Conservation (phyloP, 2,888 invertebrate genomes). For the Ormyrus nitidulus region DNA sequence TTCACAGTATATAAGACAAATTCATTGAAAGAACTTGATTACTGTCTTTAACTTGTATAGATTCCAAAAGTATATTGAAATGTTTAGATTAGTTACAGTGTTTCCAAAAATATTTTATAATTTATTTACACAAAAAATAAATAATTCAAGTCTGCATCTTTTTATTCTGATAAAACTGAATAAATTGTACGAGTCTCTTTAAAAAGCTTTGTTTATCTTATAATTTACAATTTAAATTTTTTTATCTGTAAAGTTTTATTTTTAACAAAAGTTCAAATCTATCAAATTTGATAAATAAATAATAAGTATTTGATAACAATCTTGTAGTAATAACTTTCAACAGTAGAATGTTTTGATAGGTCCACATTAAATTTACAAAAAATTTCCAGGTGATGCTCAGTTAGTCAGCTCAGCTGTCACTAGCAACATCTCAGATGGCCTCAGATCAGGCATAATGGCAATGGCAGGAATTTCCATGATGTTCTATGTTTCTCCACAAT, state of each 20-base stretch:
- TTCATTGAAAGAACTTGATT: no score
- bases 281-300: no score
- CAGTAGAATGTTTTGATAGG: background rate
- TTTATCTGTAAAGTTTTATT: background rate
- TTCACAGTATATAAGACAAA: no score
- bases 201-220: background rate
- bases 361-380: background rate
- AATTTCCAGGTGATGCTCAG: constrained; percentile 88
- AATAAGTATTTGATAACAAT: background rate
- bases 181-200: background rate
- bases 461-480: constrained; percentile 94
- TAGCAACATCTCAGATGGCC: constrained; percentile 95
- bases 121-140: no score
- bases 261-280: no score
- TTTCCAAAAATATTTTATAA: no score
- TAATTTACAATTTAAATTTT: background rate
- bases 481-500: constrained; percentile 93
- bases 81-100: no score
- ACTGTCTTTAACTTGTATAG: no score
- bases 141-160: no score
- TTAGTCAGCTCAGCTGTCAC: constrained; percentile 94
- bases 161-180: no score
- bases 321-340: background rate
- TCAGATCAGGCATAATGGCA: constrained; percentile 91
- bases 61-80: no score